Conservation (phyloP, 1,140 invertebrate species). For the Heterodera carotae region DNA sequence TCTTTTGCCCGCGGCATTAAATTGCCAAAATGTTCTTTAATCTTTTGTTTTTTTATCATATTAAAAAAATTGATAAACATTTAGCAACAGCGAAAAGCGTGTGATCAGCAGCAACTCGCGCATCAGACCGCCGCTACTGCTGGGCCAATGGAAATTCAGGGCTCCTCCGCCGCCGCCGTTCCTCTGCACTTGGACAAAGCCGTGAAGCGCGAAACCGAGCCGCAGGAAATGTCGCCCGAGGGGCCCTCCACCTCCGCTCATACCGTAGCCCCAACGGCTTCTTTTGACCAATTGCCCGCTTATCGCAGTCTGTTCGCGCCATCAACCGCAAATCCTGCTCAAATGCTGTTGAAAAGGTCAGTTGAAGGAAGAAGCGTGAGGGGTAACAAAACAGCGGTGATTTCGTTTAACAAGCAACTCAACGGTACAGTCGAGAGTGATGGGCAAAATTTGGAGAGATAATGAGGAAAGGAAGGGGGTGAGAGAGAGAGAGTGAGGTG, state of each 20-base stretch:
- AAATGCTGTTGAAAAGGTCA: conserved; percentile 13
- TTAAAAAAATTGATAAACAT: neutral
- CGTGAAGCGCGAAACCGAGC: neutral
- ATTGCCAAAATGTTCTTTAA: too few species aligned
- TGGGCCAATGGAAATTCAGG: neutral
- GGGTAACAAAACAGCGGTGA: neutral
- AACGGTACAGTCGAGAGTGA: neutral
- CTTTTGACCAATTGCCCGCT: neutral
- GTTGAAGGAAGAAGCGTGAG: conserved; percentile 1
- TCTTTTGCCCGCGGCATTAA: too few species aligned
- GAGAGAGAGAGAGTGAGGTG: neutral
- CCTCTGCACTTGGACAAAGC: neutral
- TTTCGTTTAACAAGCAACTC: neutral
- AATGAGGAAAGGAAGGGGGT: neutral
- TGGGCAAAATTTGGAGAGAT: neutral
- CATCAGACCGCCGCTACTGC: too few species aligned
- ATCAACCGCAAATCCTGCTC: neutral
- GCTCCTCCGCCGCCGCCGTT: neutral
- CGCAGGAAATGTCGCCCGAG: neutral
- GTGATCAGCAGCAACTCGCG: neutral
- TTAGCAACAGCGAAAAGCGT: neutral
- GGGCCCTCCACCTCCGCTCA: neutral
- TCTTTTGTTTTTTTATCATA: neutral
- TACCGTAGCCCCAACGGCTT: neutral
- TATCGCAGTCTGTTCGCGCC: conserved; percentile 8